These are phyloP conservation scores for Corythoichthys haematopterus DNA, from an alignment of 2,113 vertebrate species.

Conservation along the genomic window DNA sequence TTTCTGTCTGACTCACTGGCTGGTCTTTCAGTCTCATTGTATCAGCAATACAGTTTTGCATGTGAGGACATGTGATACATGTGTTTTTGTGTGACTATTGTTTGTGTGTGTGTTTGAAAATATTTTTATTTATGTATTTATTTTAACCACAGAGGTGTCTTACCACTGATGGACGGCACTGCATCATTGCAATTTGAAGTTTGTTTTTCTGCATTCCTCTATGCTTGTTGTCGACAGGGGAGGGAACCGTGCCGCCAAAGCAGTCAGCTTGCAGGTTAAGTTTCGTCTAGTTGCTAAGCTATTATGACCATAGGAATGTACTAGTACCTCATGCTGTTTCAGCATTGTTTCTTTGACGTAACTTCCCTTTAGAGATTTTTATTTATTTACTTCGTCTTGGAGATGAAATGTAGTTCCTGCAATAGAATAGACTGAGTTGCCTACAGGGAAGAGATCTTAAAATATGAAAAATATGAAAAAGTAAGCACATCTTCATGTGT, in stretches of 20 bases:
- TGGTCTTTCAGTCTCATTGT: constrained; percentile 17
- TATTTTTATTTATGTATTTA: too few relatives aligned
- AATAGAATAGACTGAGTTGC: too few relatives aligned
- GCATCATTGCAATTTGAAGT: not conserved
- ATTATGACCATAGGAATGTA: constrained; percentile 13
- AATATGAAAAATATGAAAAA: not conserved
- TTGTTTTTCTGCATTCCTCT: constrained; percentile 7
- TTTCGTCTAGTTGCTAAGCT: constrained; percentile 23
- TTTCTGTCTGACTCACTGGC: constrained; percentile 39
- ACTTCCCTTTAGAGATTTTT: not conserved
- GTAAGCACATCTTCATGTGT: not conserved
- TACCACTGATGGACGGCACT: not conserved
- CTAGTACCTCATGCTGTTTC: constrained; percentile 4
- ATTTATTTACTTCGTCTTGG: too few relatives aligned
- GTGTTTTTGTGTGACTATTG: constrained; percentile 11
- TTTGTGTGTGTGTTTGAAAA: not conserved
- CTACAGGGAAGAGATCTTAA: not conserved
- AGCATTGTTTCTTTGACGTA: not conserved
- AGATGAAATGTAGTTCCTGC: too few relatives aligned
- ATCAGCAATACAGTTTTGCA: constrained; percentile 21
- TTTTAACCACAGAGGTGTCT: constrained; percentile 1
- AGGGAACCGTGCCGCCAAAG: constrained; percentile 30
- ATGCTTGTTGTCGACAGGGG: not conserved
- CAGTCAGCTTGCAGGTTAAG: not conserved
- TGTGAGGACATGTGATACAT: not conserved